These are phyloP conservation scores for Aphelocoma coerulescens DNA, from an alignment of 2,113 vertebrate genomes.

Conservation along the genomic window DNA sequence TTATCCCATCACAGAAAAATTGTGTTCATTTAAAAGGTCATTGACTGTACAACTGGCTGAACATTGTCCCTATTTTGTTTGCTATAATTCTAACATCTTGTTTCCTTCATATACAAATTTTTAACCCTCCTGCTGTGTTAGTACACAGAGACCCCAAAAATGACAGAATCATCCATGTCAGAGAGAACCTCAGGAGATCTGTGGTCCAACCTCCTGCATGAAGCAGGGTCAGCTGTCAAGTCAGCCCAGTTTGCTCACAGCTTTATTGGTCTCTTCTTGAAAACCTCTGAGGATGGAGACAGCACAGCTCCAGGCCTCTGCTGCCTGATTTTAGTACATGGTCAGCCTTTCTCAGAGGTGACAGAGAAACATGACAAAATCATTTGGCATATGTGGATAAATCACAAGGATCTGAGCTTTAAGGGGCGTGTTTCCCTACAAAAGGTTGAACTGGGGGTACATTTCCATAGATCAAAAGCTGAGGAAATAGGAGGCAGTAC, in stretches of 20 bases:
- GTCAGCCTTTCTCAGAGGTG: background rate
- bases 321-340: background rate
- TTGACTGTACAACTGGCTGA: background rate
- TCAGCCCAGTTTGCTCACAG: background rate
- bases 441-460: background rate
- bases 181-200: background rate
- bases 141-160: background rate
- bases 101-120: background rate
- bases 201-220: background rate
- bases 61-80: background rate
- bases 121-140: background rate
- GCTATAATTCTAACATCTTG: background rate
- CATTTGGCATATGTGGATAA: background rate
- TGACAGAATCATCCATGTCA: background rate
- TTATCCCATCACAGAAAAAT: background rate
- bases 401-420: background rate
- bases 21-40: background rate
- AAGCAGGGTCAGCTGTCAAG: background rate
- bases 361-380: background rate
- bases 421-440: background rate
- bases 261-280: background rate
- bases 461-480: background rate
- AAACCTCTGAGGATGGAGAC: background rate
- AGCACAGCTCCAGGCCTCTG: background rate
- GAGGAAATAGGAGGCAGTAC: background rate